Base-by-base conservation (phyloP, 2,797 vertebrate species). In the Melanotaenia pygmaea region DNA sequence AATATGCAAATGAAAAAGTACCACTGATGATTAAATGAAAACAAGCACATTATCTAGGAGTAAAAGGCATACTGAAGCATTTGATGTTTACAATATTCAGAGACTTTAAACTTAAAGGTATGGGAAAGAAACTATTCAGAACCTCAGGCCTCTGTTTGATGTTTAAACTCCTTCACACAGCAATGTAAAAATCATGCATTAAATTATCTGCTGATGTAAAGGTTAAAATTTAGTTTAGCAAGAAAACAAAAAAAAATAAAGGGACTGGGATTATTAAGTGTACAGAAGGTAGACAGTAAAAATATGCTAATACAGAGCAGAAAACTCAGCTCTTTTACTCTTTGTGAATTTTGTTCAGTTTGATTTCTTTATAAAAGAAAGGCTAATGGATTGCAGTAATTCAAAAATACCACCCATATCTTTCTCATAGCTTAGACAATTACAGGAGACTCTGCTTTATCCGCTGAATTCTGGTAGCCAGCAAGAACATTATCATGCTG, bases 381-480 rank as follows among this genome's bases (percentile, higher is more conserved):
- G 61, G 24, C 54, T 67, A 82, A 70, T 73, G 45, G 61, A 87
- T 83, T 66, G 24, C 69, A 72, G 32, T 71, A 73, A 76, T 80
- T 88, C 51, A 76, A 74, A 64, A 58, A 77, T 64, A 77, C 60
- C 54, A 34, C 28, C 57, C 63, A 13, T 77, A 74, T 81, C 65
- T 79, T 68, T 82, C 72, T 66, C 67, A 69, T 14, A 70, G 56
- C 62, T 26, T 14, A 77, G 57, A 71, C 78, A 84, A 79, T 85
- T 80, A 80, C 34, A 72, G 38, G 47, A 69, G 18, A 70, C 57
- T 76, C 34, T 85, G 86, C 83, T 81, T 86, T 47, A 83, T 90
- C 82, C 87, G 83, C 86, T 60, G 43, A 59, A 90, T 81, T 75
- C 34, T 63, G 30, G 61, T 76, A 26, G 67, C 43, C 26, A 59